Evolutionary conservation across 2,888 invertebrate species (phyloP).

Genomic region (Apamea epomidion): DNA sequence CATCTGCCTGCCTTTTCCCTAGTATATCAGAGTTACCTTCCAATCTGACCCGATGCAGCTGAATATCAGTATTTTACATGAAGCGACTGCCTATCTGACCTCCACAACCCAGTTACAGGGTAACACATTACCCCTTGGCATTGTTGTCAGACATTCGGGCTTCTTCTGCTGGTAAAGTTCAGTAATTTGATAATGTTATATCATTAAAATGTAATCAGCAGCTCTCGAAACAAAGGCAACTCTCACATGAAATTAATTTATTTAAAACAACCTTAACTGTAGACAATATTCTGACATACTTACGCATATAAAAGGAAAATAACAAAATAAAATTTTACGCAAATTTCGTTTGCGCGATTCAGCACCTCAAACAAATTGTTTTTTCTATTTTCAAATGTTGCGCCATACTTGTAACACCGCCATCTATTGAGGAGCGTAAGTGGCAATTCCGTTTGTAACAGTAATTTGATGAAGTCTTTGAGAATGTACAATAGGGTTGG

Average conservation of each 20-base stretch:
- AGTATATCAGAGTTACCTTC: neutral
- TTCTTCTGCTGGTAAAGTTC: neutral
- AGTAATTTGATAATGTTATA: neutral
- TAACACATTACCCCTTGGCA: neutral
- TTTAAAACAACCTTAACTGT: conserved; percentile 16
- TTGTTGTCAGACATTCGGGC: neutral
- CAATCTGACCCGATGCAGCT: neutral
- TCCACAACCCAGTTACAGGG: neutral
- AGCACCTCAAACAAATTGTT: conserved; percentile 38
- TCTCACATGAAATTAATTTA: conserved; percentile 20
- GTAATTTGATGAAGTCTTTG: conserved; percentile 50
- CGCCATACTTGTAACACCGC: conserved; percentile 39
- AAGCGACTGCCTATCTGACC: neutral
- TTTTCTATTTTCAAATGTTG: conserved; percentile 38
- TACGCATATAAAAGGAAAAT: conserved; percentile 28
- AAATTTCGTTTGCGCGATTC: conserved; percentile 43
- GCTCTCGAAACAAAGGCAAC: conserved; percentile 7
- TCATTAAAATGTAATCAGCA: neutral
- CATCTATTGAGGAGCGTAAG: conserved; percentile 52
- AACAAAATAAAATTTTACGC: conserved; percentile 50
- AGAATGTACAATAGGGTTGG: conserved; percentile 42
- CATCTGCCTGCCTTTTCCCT: neutral
- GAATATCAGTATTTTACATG: neutral
- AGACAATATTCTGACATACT: conserved; percentile 6
- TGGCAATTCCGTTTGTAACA: conserved; percentile 39